These are phyloP conservation scores for Andricus curvator DNA, from an alignment of 2,888 invertebrate species.

Conservation along the genomic window DNA sequence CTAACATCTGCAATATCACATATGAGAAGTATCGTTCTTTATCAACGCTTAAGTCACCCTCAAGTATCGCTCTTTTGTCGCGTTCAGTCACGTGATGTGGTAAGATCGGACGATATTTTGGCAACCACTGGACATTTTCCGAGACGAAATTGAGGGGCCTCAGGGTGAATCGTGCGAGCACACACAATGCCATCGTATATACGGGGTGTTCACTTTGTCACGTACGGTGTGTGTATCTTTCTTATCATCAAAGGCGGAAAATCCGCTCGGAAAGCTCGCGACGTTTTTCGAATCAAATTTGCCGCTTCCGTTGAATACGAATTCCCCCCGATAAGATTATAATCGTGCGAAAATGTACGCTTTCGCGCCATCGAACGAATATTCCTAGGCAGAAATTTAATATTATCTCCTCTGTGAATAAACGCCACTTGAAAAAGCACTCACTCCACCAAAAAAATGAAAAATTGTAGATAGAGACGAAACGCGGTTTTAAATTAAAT, in stretches of 20 bases:
- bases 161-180: conserved; percentile 53
- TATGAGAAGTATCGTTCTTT: conserved; percentile 41
- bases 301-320: conserved; percentile 41
- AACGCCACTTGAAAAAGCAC: neutral
- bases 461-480: neutral
- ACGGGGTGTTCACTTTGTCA: conserved; percentile 41
- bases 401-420: conserved; percentile 37
- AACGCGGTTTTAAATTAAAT: neutral
- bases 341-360: conserved; percentile 37
- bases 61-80: conserved; percentile 55
- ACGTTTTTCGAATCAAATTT: conserved; percentile 40
- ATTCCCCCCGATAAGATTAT: conserved; percentile 37
- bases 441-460: neutral
- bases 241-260: conserved; percentile 38
- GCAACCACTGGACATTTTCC: conserved; percentile 60
- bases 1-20: conserved; percentile 35
- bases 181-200: conserved; percentile 37
- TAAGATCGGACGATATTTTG: conserved; percentile 58
- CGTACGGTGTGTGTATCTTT: conserved; percentile 41
- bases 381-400: conserved; percentile 36
- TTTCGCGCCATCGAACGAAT: conserved; percentile 34
- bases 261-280: conserved; percentile 30
- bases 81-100: conserved; percentile 53
- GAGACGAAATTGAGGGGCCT: conserved; percentile 62
- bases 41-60: conserved; percentile 51